Evolutionary conservation across 2,113 vertebrate genomes (phyloP), one percentile per base, ranked within the genome.

Genomic region (Acrocephalus kingi): DNA sequence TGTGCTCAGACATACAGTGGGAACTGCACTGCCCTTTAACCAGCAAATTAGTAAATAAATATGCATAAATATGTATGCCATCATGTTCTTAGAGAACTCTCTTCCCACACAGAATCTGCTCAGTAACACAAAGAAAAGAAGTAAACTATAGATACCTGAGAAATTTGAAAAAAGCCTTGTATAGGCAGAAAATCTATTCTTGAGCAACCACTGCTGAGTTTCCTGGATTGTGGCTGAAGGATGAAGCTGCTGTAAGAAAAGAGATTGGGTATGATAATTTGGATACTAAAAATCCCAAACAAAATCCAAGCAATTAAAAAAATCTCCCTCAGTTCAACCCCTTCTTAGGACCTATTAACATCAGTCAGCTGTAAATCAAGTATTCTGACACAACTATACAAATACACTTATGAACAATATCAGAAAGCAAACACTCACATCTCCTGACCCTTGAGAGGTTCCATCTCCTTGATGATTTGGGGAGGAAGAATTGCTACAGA

Each of bases 401-500:
- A 76, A 68, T 7, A 73, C 3, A 90, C 28, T 27, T 30, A 41
- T 2, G 7, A 54, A 21, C 43, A 31, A n/a, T 49, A 83, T 14
- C 48, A 84, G 72, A 74, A 89, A 92, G 59, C 9, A 78, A 73
- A 73, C 21, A 98, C 99, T 98, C 67, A 99, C 99, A 97, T 99
- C 99, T 80, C 95, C 97, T 94, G 97, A 97, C 15, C 96, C 96
- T 84, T 98, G 98, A 97, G 96, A 95, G 87, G 96, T 97, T 93
- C 98, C 98, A 91, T 99, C 99, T 97, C 98, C 99, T 98, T 99
- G 99, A 97, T 99, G 99, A 98, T 99, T 99, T 94, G 99, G 99
- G 90, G 99, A 99, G 71, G 99, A 99, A 61, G 99, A 99, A 97
- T 99, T 99, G 97, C 99, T 99, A 79, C 6, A 75, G 64, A 93